Conservation (phyloP, 2,888 invertebrate species). For the Harpagoxenus sublaevis region DNA sequence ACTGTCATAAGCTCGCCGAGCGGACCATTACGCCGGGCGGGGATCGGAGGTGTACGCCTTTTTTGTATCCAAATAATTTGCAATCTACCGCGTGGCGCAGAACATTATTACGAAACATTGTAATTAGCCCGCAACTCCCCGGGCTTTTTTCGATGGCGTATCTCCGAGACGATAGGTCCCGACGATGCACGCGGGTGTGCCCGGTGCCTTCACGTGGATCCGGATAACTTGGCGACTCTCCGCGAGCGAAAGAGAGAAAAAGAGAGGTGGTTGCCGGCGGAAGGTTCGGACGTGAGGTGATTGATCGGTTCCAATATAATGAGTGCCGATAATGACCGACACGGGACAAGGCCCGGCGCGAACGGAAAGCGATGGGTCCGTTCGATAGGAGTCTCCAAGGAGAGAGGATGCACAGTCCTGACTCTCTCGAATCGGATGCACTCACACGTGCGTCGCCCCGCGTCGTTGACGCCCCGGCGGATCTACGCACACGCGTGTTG, state of each 20-base stretch:
- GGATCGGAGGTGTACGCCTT: conserved; percentile 45
- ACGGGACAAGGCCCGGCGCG: conserved; percentile 81
- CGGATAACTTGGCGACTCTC: conserved; percentile 69
- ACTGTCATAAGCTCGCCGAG: conserved; percentile 41
- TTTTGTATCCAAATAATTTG: conserved; percentile 59
- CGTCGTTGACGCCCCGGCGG: not conserved
- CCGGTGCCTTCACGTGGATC: conserved; percentile 74
- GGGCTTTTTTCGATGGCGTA: conserved; percentile 57
- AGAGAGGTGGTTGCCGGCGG: conserved; percentile 65
- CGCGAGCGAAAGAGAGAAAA: conserved; percentile 48
- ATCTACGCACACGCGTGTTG: not conserved
- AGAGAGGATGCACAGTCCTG: conserved; percentile 63
- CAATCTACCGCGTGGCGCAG: conserved; percentile 55
- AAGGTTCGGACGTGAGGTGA: conserved; percentile 80
- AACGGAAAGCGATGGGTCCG: conserved; percentile 82
- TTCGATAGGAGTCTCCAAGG: conserved; percentile 75
- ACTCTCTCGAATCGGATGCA: conserved; percentile 50
- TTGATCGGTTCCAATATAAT: conserved; percentile 86
- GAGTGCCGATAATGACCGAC: conserved; percentile 86
- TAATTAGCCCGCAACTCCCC: conserved; percentile 66
- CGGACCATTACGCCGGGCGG: conserved; percentile 49
- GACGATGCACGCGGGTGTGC: conserved; percentile 68
- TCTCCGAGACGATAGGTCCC: conserved; percentile 54
- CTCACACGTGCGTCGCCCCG: conserved; percentile 12
- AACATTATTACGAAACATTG: conserved; percentile 55